These are phyloP conservation scores for Aspidapion aeneum DNA, from an alignment of 2,888 invertebrate species.

Conservation along the genomic window DNA sequence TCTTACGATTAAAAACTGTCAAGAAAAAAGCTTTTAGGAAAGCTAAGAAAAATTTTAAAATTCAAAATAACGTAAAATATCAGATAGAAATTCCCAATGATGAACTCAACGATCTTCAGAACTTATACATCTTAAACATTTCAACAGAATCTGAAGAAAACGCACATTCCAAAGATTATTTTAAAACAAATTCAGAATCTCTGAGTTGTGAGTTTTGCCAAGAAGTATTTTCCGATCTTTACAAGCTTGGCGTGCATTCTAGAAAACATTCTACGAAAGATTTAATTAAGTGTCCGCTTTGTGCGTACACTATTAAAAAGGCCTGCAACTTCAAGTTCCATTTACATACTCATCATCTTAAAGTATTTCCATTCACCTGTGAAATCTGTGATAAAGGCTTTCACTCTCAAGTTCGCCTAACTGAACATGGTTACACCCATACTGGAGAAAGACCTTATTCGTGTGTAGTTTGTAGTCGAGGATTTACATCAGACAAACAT, in stretches of 20 bases:
- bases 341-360: conserved; percentile 40
- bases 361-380: conserved; percentile 51
- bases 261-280: conserved; percentile 14
- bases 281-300: conserved; percentile 25
- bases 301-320: conserved; percentile 36
- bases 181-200: too few relatives aligned
- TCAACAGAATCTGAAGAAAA: too few relatives aligned
- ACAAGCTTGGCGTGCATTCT: conserved; percentile 21
- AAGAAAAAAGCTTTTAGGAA: too few relatives aligned
- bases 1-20: too few relatives aligned
- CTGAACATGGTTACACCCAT: conserved; percentile 57
- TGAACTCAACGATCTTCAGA: too few relatives aligned
- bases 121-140: too few relatives aligned
- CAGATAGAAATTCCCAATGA: too few relatives aligned
- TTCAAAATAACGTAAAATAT: too few relatives aligned
- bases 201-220: conserved; percentile 14
- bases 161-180: too few relatives aligned
- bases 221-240: conserved; percentile 11
- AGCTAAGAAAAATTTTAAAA: too few relatives aligned
- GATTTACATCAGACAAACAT: conserved; percentile 49
- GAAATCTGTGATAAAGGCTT: conserved; percentile 55
- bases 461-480: conserved; percentile 53
- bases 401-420: conserved; percentile 51
- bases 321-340: conserved; percentile 38
- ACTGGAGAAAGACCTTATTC: conserved; percentile 51